Percentiles rank a stretch among this genome's conserved stretches.
phyloP scores from a whole-genome alignment of 2,888 invertebrate genomes.

The Stenurella melanura region DNA sequence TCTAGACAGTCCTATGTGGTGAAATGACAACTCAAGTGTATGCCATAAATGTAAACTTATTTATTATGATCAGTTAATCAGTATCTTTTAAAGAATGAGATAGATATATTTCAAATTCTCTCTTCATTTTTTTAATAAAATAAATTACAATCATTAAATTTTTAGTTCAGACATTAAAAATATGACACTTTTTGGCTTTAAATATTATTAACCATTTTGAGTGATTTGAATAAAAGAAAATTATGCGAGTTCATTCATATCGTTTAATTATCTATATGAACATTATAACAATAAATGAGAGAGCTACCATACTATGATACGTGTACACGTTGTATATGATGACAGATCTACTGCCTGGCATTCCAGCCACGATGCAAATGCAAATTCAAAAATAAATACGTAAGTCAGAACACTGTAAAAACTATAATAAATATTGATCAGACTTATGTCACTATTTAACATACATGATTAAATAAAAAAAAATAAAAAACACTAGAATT shows the following conservation, averaged over 20 bases:
- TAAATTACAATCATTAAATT: too few species aligned
- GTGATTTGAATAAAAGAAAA: conserved; percentile 34
- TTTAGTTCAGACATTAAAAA: too few species aligned
- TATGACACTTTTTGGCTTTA: too few species aligned
- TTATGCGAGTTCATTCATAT: conserved; percentile 51
- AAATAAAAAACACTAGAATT: conserved; percentile 66
- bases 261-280: conserved; percentile 73
- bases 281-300: conserved; percentile 74
- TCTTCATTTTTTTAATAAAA: too few species aligned
- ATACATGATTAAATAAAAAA: conserved; percentile 56
- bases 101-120: too few species aligned
- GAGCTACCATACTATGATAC: conserved; percentile 73
- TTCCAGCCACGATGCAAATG: conserved; percentile 57
- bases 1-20: too few species aligned
- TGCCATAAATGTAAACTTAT: too few species aligned
- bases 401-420: conserved; percentile 66
- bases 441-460: conserved; percentile 70
- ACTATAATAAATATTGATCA: conserved; percentile 70
- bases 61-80: too few species aligned
- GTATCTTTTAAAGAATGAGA: too few species aligned
- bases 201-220: too few species aligned
- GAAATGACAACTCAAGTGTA: too few species aligned
- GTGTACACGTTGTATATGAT: conserved; percentile 70
- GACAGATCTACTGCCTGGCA: conserved; percentile 68
- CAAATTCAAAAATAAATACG: conserved; percentile 60